These are phyloP conservation scores for Steatornis caripensis DNA, from an alignment of 2,113 vertebrate genomes.

Conservation along the genomic window DNA sequence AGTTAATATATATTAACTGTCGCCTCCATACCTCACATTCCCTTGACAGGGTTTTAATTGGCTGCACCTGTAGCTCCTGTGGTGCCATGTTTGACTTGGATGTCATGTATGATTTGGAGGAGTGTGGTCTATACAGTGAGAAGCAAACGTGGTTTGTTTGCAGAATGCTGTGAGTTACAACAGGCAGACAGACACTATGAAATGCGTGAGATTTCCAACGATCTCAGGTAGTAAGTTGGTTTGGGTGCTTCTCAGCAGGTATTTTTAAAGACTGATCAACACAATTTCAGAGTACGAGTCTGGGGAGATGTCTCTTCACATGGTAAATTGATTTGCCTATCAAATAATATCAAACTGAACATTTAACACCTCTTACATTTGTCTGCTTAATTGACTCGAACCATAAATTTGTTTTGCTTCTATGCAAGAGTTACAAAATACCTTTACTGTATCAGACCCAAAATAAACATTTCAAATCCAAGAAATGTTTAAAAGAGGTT, in stretches of 20 bases:
- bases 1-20: not conserved
- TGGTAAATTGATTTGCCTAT: constrained; percentile 14
- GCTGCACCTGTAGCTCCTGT: not conserved
- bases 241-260: not conserved
- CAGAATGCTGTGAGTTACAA: not conserved
- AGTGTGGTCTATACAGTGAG: not conserved
- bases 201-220: not conserved
- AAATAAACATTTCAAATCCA: constrained; percentile 19
- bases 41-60: constrained; percentile 11
- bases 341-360: not conserved
- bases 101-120: not conserved
- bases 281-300: not conserved
- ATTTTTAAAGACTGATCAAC: not conserved
- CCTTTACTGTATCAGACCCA: not conserved
- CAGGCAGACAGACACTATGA: not conserved
- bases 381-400: not conserved
- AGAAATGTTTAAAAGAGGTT: not conserved
- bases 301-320: not conserved
- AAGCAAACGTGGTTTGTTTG: not conserved
- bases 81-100: not conserved
- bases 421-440: constrained; percentile 22
- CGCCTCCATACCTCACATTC: not conserved
- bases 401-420: not conserved
- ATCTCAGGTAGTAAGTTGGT: not conserved
- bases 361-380: not conserved